phyloP scores from a whole-genome alignment of 2,113 vertebrate genomes.

The Excalfactoria chinensis region DNA sequence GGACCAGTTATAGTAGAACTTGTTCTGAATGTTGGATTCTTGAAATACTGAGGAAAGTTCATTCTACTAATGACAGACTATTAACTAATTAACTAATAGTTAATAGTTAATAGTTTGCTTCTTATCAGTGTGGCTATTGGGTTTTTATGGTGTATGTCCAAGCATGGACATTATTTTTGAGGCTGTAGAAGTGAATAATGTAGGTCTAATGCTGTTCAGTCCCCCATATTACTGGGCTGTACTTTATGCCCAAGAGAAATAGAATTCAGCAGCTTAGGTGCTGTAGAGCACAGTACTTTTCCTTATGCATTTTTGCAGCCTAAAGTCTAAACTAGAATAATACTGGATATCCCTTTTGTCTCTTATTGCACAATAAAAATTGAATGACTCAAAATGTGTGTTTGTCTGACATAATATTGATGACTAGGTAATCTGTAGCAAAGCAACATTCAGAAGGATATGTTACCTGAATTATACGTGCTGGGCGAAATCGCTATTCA shows the following conservation, averaged over 20 bases:
- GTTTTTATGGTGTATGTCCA: background rate
- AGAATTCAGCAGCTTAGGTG: background rate
- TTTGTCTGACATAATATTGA: conserved; percentile 31
- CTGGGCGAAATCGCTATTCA: conserved; percentile 28
- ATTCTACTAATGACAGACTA: background rate
- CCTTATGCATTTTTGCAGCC: background rate
- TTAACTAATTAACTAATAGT: no score
- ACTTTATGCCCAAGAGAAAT: background rate
- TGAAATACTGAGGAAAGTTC: background rate
- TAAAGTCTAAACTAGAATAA: background rate
- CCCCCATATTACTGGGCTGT: background rate
- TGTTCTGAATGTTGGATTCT: background rate
- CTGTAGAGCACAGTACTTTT: background rate
- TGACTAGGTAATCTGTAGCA: conserved; percentile 9
- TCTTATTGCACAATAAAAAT: background rate
- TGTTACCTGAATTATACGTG: conserved; percentile 12
- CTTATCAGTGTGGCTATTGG: background rate
- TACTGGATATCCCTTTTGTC: background rate
- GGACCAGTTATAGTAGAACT: background rate
- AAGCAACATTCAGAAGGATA: conserved; percentile 26
- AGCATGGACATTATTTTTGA: background rate
- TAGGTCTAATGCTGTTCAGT: background rate
- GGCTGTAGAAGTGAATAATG: background rate
- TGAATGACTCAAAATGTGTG: background rate
- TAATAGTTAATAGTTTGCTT: no score